phyloP scores from a whole-genome alignment of 2,888 invertebrate genomes.

The Homarus gammarus region DNA sequence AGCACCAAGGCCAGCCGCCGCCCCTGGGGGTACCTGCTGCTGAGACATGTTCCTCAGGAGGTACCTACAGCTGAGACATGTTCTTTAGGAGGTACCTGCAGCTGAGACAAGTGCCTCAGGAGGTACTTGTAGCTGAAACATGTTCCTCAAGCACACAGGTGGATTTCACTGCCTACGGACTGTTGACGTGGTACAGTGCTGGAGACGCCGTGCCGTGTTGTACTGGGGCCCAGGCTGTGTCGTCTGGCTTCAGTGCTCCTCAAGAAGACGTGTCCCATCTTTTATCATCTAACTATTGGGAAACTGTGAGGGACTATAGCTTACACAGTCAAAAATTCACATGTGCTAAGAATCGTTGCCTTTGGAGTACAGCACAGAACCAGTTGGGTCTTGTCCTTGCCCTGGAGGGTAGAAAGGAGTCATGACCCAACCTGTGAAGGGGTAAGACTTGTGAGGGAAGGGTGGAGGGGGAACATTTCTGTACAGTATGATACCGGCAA shows the following conservation, averaged over 20 bases:
- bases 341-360: constrained; percentile 60
- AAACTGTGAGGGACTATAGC: constrained; percentile 32
- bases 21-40: too few species aligned
- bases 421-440: neutral
- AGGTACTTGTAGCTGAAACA: too few species aligned
- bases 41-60: too few species aligned
- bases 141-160: too few species aligned
- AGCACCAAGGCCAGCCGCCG: too few species aligned
- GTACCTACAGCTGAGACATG: too few species aligned
- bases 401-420: neutral
- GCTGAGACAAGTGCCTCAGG: too few species aligned
- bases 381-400: constrained; percentile 9
- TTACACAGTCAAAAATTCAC: constrained; percentile 51
- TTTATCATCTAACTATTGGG: constrained; percentile 31
- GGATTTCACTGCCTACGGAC: too few species aligned
- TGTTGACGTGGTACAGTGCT: too few species aligned
- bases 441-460: neutral
- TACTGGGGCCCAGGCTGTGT: too few species aligned
- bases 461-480: constrained; percentile 23
- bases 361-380: constrained; percentile 46
- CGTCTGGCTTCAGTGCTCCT: constrained; percentile 15
- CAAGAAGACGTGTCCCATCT: neutral
- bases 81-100: too few species aligned
- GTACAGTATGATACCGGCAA: constrained; percentile 35
- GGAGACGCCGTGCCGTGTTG: too few species aligned